Evolutionary conservation across 2,113 vertebrate species (phyloP), one percentile per base, ranked within the genome.

Genomic region (Seriola aureovittata): DNA sequence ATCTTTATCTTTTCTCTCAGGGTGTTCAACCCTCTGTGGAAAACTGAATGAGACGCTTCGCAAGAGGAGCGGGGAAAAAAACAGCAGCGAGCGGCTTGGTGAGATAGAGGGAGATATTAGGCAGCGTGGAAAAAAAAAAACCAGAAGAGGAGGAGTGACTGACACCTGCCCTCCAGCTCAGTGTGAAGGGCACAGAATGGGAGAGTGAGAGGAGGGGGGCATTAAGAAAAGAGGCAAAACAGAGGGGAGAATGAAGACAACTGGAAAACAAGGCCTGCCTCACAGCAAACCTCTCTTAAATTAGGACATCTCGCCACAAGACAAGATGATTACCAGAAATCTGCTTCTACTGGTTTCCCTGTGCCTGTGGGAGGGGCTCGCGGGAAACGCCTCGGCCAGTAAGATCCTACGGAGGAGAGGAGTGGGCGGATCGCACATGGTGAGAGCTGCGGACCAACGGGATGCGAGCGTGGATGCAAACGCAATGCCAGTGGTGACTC

Each of bases 1-100:
- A 93, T 95, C 92, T 93, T 95, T 94, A 95, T 95, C 94, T 94
- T 87, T 88, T 89, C 90, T 95, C 93, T 85, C 86, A 95, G 94
- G 94, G 88, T 88, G 70, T 88, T 90, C 89, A 88, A 78, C 46
- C 71, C 91, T 92, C 90, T 42, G 66, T 69, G 89, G 94, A 86
- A 94, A 93, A 87, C 92, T 78, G 91, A 93, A 92, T 91, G 85
- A 93, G 91, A 91, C 81, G 66, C 83, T 89, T 80, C 46, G 52
- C 71, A 38, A 83, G 87, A 91, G 80, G 71, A 83, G 76, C 44
- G 73, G 64, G 72, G 38, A 63, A 82, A 52, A 75, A 81, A 77
- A 25, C 81, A 65, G 68, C 81, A 44, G 79, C 73, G 68, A 80
- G 85, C 73, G 67, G 46, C 84, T 82, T 48, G 71, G 60, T 66